Evolutionary conservation across 2,888 invertebrate genomes (phyloP).

Genomic region (Cyclophora punctaria): DNA sequence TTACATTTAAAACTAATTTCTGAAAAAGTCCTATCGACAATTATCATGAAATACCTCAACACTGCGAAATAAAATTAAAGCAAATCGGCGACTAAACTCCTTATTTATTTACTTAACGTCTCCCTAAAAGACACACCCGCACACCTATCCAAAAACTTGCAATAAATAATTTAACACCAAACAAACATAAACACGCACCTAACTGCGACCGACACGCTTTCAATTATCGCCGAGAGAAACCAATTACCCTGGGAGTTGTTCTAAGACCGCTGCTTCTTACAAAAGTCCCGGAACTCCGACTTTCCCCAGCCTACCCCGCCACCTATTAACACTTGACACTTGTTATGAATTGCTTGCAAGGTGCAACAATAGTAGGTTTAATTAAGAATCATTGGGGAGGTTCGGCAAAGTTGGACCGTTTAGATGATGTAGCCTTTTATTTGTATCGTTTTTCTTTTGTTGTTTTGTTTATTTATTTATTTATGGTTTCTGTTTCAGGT

Average conservation of each 20-base stretch:
- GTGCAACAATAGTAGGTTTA: constrained; percentile 57
- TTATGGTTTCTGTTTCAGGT: constrained; percentile 20
- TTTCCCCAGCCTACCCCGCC: constrained; percentile 34
- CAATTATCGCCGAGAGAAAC: constrained; percentile 45
- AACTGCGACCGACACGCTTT: constrained; percentile 36
- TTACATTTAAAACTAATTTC: too few relatives aligned
- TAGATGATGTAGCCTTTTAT: constrained; percentile 16
- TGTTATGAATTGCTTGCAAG: constrained; percentile 56
- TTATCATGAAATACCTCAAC: too few relatives aligned
- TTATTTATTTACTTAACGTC: too few relatives aligned
- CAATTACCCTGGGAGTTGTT: constrained; percentile 46
- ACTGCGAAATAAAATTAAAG: too few relatives aligned
- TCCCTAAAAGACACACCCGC: too few relatives aligned
- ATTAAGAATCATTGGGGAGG: constrained; percentile 50
- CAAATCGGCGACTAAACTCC: too few relatives aligned
- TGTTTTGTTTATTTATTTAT: constrained; percentile 20
- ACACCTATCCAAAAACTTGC: too few relatives aligned
- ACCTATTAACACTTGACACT: constrained; percentile 49
- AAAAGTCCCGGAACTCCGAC: neutral
- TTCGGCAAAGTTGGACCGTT: constrained; percentile 22
- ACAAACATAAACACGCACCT: constrained; percentile 6
- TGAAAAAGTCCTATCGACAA: too few relatives aligned
- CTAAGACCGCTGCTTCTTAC: constrained; percentile 26
- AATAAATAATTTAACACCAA: neutral
- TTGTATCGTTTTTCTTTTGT: constrained; percentile 13